These are phyloP conservation scores for Sarotherodon lohbergeri DNA, from an alignment of 2,113 vertebrate genomes.

Conservation along the genomic window DNA sequence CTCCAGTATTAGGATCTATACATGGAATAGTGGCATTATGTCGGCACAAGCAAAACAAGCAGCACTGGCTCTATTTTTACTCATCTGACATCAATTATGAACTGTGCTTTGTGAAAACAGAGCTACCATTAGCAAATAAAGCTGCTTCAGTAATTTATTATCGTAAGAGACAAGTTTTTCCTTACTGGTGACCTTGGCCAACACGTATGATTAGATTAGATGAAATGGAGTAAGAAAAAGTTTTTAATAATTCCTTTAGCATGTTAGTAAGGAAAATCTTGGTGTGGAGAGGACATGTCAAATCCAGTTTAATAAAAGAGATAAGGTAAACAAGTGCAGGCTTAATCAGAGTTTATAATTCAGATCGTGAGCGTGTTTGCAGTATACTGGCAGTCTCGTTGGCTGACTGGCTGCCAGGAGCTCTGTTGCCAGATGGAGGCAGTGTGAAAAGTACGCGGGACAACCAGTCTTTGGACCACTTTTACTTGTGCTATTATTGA, in stretches of 20 bases:
- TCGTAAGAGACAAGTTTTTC: neutral
- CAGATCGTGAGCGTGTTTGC: neutral
- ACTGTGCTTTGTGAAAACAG: neutral
- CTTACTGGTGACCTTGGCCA: neutral
- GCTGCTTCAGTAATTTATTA: neutral
- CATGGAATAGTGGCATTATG: neutral
- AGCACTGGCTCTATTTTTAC: neutral
- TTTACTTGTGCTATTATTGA: neutral
- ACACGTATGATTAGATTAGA: neutral
- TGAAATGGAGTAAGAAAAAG: neutral
- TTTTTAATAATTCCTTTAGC: neutral
- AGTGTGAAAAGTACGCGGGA: neutral
- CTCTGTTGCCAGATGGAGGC: neutral
- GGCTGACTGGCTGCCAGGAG: neutral
- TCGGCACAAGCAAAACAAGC: neutral
- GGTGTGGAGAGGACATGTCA: neutral
- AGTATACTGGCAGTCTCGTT: neutral
- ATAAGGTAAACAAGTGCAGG: neutral
- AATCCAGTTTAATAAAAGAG: neutral
- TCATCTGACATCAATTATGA: too few species aligned
- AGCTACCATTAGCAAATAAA: neutral
- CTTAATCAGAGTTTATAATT: neutral
- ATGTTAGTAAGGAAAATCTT: neutral
- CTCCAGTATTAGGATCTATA: neutral
- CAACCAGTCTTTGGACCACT: neutral